Conservation (phyloP, 2,888 invertebrate species). For the Bellardia bayeri region DNA sequence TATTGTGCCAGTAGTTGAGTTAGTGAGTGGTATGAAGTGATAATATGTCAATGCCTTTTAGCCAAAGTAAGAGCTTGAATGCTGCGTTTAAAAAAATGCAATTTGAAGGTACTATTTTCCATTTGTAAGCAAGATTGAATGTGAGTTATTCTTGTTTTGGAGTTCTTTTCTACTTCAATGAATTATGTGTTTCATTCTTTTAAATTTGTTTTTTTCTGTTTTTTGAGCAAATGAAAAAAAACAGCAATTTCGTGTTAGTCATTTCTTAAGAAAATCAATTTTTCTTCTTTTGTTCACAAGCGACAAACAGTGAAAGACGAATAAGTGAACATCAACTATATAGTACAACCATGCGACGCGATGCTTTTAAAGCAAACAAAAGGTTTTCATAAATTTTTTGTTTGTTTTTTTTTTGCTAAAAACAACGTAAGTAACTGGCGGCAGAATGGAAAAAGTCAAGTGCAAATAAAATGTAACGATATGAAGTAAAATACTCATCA, state of each 20-base stretch:
- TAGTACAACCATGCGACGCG: not conserved
- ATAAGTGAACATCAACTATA: constrained; percentile 61
- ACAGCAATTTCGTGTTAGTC: constrained; percentile 27
- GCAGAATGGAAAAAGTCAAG: constrained; percentile 64
- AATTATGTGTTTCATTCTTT: constrained; percentile 62
- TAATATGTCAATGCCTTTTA: constrained; percentile 73
- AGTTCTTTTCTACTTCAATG: constrained; percentile 63
- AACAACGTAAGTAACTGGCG: constrained; percentile 32
- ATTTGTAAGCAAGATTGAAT: constrained; percentile 5
- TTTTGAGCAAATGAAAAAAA: constrained; percentile 10
- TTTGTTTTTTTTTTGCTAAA: constrained; percentile 22
- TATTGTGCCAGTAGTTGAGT: constrained; percentile 6
- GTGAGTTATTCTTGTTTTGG: constrained; percentile 34
- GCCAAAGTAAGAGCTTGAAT: constrained; percentile 55
- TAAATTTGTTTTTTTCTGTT: constrained; percentile 1
- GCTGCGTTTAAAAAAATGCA: constrained; percentile 51
- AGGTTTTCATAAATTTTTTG: constrained; percentile 25
- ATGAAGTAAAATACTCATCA: constrained; percentile 23
- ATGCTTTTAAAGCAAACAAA: constrained; percentile 55
- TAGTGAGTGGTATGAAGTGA: constrained; percentile 44
- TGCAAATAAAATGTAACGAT: constrained; percentile 64
- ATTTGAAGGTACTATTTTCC: constrained; percentile 48
- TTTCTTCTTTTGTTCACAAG: constrained; percentile 66
- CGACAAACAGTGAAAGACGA: constrained; percentile 66
- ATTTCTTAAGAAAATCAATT: constrained; percentile 72